These are phyloP conservation scores for Zaprionus taronus DNA, from an alignment of 1,140 invertebrate species.

Conservation along the genomic window DNA sequence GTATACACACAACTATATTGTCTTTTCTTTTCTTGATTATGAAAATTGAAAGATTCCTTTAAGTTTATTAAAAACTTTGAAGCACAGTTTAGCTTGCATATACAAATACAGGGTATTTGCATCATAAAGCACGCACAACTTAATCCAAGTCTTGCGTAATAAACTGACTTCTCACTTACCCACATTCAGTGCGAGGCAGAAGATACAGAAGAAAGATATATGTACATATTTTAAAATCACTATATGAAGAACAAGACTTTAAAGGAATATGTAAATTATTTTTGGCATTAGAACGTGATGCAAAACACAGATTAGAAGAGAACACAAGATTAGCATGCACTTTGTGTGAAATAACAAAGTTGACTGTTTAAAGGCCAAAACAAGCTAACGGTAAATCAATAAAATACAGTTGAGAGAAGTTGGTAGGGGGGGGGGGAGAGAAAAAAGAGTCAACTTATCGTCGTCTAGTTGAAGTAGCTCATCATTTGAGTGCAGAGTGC, in stretches of 20 bases:
- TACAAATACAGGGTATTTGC: background rate
- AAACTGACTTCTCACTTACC: background rate
- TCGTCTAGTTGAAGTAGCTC: conserved; percentile 10
- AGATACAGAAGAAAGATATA: background rate
- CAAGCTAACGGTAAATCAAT: conserved; percentile 5
- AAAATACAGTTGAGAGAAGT: conserved; percentile 12
- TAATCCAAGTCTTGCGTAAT: conserved; percentile 6
- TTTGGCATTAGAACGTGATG: background rate
- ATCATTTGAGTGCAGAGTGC: conserved; percentile 27
- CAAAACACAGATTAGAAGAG: background rate
- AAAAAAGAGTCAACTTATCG: conserved; percentile 31
- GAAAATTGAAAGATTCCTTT: too few species aligned
- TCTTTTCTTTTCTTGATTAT: background rate
- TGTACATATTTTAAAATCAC: background rate
- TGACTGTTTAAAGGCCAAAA: conserved; percentile 3
- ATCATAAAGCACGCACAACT: conserved; percentile 7
- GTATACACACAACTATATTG: too few species aligned
- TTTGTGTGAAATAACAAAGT: background rate
- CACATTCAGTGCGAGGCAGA: background rate
- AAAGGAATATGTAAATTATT: conserved; percentile 59
- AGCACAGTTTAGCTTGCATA: too few species aligned
- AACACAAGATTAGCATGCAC: background rate
- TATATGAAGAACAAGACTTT: background rate
- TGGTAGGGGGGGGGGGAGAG: background rate
- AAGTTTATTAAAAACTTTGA: too few species aligned